Evolutionary conservation across 2,888 invertebrate species (phyloP).

Genomic region (Encarsia formosa): DNA sequence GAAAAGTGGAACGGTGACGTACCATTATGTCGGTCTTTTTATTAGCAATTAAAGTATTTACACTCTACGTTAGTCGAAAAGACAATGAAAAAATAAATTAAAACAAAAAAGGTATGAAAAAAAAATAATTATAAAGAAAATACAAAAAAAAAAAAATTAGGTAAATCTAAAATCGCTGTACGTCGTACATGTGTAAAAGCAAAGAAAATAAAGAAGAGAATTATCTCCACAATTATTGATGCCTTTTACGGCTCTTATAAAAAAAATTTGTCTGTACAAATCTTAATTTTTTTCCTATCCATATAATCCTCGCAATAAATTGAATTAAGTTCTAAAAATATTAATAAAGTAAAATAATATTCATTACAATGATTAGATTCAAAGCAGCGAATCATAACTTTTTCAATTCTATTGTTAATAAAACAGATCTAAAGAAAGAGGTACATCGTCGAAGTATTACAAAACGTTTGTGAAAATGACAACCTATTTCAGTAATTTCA

Average conservation of each 20-base stretch:
- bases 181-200: constrained; percentile 36
- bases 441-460: no score
- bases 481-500: no score
- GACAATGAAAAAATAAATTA: constrained; percentile 27
- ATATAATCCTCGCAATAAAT: no score
- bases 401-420: no score
- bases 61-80: constrained; percentile 39
- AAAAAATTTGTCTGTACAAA: constrained; percentile 8
- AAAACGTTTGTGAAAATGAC: no score
- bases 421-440: no score
- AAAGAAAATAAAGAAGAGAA: constrained; percentile 27
- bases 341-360: no score
- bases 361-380: no score
- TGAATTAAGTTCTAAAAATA: no score
- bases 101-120: background rate
- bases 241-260: constrained; percentile 24
- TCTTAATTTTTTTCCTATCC: no score
- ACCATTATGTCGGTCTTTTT: constrained; percentile 49
- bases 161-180: constrained; percentile 32
- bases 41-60: constrained; percentile 29
- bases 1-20: constrained; percentile 42
- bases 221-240: constrained; percentile 23
- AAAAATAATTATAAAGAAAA: background rate
- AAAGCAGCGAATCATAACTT: no score
- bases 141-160: background rate